Conservation (phyloP, 2,888 invertebrate species). For the Papilio elwesi region DNA sequence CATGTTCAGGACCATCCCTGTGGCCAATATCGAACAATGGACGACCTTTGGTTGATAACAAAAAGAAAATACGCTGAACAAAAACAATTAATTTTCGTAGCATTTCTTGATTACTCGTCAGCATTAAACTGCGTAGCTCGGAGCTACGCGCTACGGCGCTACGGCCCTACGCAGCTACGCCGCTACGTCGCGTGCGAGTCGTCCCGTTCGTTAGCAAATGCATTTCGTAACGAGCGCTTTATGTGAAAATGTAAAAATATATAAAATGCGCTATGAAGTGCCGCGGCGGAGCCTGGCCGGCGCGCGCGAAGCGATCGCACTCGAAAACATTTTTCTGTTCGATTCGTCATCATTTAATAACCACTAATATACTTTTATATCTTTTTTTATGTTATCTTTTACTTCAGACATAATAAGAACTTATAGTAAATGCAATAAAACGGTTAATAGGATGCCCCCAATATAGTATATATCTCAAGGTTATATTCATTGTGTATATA, state of each 20-base stretch:
- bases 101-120: constrained; percentile 1
- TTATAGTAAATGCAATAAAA: too few relatives aligned
- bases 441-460: too few relatives aligned
- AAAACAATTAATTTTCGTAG: constrained; percentile 15
- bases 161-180: constrained; percentile 41
- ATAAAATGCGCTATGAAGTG: constrained; percentile 64
- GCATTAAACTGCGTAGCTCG: constrained; percentile 13
- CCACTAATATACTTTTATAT: too few relatives aligned
- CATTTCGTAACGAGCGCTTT: constrained; percentile 77
- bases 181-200: constrained; percentile 44
- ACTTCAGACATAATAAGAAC: too few relatives aligned
- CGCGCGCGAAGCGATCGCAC: not conserved
- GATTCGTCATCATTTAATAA: not conserved
- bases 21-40: too few relatives aligned
- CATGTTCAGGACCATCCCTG: too few relatives aligned
- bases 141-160: constrained; percentile 10
- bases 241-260: constrained; percentile 72
- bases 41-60: too few relatives aligned
- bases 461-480: too few relatives aligned
- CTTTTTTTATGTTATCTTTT: too few relatives aligned
- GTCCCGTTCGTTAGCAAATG: constrained; percentile 78
- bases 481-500: too few relatives aligned
- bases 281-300: constrained; percentile 42
- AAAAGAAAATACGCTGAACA: too few relatives aligned
- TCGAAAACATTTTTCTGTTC: not conserved